A percentile compares a stretch with the other conserved stretches of the same genome.
Evolutionary conservation across 2,113 vertebrate species (phyloP).

Genomic region (Solea senegalensis): DNA sequence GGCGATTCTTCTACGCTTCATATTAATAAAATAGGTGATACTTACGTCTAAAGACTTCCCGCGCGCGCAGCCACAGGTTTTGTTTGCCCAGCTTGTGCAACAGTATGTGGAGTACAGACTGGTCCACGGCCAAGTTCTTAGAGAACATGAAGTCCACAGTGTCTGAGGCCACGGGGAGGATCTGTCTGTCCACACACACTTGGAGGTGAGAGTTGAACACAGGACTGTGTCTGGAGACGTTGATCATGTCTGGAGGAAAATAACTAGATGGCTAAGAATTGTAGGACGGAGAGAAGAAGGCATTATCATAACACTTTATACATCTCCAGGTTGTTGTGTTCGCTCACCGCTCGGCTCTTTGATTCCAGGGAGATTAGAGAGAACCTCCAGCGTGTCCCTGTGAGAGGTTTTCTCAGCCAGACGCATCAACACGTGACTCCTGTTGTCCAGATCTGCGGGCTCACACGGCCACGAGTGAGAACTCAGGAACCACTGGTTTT

Average conservation of each 20-base stretch:
- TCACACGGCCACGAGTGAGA: conserved; percentile 85
- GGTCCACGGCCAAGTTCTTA: conserved; percentile 84
- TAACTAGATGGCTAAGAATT: too few relatives aligned
- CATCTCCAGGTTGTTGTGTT: too few relatives aligned
- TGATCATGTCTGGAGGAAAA: conserved; percentile 72
- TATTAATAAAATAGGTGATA: conserved; percentile 7
- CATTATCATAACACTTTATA: not conserved
- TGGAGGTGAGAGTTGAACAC: conserved; percentile 88
- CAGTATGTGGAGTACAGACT: conserved; percentile 81
- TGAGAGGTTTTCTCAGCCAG: conserved; percentile 82
- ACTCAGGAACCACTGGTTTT: conserved; percentile 88
- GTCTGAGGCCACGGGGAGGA: conserved; percentile 84
- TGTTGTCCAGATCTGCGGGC: conserved; percentile 81
- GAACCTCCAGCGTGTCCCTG: conserved; percentile 87
- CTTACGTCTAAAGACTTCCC: conserved; percentile 91
- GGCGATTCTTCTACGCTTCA: too few relatives aligned
- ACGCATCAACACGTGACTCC: conserved; percentile 82
- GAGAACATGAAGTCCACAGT: conserved; percentile 89
- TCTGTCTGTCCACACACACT: conserved; percentile 85
- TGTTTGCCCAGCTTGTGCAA: conserved; percentile 90
- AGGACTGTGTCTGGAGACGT: conserved; percentile 77
- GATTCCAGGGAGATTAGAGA: conserved; percentile 89
- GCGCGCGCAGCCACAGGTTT: conserved; percentile 89
- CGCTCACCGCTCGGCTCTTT: conserved; percentile 84
- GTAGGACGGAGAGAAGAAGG: too few relatives aligned